phyloP scores from a whole-genome alignment of 2,888 invertebrate species.

The Terebella lapidaria region DNA sequence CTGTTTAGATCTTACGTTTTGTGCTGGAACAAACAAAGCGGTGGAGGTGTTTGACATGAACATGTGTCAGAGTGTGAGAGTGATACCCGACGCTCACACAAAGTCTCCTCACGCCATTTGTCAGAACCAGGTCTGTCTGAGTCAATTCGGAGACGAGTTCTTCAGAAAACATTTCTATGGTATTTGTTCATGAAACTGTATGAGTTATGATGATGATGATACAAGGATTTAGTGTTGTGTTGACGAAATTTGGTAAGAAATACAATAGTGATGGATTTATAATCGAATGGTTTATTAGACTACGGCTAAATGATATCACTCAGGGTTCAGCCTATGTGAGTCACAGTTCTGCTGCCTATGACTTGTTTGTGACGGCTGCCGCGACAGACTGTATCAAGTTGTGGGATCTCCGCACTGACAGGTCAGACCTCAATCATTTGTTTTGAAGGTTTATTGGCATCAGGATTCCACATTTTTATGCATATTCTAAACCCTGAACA shows the following conservation, averaged over 20 bases:
- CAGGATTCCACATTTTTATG: no score
- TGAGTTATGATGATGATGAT: no score
- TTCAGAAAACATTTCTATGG: no score
- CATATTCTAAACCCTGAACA: background rate
- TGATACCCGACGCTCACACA: constrained; percentile 41
- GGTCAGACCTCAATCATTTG: constrained; percentile 27
- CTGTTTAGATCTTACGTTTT: constrained; percentile 44
- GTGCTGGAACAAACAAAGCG: constrained; percentile 46
- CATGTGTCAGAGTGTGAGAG: constrained; percentile 33
- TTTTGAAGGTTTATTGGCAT: no score
- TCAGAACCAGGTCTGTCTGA: constrained; percentile 38
- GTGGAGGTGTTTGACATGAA: constrained; percentile 50
- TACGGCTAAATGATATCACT: no score
- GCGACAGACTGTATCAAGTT: constrained; percentile 51
- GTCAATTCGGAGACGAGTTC: no score
- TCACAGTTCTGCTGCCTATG: constrained; percentile 41
- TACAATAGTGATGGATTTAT: no score
- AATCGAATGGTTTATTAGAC: no score
- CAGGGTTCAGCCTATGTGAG: constrained; percentile 42
- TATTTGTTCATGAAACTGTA: no score
- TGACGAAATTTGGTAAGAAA: no score
- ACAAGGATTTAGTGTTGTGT: no score
- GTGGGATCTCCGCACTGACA: constrained; percentile 51
- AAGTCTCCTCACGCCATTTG: constrained; percentile 40
- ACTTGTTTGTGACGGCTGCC: constrained; percentile 47